Percentiles rank a stretch among this genome's conserved stretches.
These are phyloP conservation scores for Thamnophis sirtalis DNA, from an alignment of 2,113 vertebrate species.

Conservation along the genomic window DNA sequence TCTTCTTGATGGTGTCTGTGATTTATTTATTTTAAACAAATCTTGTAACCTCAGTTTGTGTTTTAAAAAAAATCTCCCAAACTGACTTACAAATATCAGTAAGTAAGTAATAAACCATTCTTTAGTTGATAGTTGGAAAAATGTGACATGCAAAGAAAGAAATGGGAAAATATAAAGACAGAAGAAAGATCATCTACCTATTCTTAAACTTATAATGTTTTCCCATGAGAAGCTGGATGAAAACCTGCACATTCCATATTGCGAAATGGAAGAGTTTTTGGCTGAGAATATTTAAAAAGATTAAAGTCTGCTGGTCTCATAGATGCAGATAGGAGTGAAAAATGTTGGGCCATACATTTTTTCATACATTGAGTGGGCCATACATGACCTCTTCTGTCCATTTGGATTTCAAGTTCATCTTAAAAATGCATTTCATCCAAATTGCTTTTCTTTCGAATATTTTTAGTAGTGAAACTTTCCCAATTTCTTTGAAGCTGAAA, in stretches of 20 bases:
- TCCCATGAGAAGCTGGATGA: not conserved
- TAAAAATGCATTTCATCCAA: not conserved
- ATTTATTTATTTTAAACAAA: too few relatives aligned
- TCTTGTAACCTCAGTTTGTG: too few relatives aligned
- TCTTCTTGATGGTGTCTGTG: not conserved
- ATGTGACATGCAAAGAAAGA: not conserved
- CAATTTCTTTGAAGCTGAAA: not conserved
- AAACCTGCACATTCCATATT: not conserved
- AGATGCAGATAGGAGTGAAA: not conserved
- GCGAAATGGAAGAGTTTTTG: not conserved
- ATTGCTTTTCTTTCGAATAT: not conserved
- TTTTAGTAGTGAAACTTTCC: not conserved
- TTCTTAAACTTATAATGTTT: not conserved
- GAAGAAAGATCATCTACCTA: not conserved
- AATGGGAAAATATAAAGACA: not conserved
- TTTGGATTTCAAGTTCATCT: not conserved
- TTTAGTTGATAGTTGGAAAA: not conserved
- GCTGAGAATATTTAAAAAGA: not conserved
- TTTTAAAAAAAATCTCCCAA: not conserved
- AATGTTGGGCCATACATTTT: not conserved
- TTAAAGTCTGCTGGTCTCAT: not conserved
- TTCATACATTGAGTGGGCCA: not conserved
- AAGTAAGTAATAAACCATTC: not conserved
- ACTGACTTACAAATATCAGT: not conserved
- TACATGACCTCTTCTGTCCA: not conserved